A percentile compares a stretch with the other conserved stretches of the same genome.
These are phyloP conservation scores for Mactromeris polynyma DNA, from an alignment of 2,888 invertebrate species.

Conservation along the genomic window DNA sequence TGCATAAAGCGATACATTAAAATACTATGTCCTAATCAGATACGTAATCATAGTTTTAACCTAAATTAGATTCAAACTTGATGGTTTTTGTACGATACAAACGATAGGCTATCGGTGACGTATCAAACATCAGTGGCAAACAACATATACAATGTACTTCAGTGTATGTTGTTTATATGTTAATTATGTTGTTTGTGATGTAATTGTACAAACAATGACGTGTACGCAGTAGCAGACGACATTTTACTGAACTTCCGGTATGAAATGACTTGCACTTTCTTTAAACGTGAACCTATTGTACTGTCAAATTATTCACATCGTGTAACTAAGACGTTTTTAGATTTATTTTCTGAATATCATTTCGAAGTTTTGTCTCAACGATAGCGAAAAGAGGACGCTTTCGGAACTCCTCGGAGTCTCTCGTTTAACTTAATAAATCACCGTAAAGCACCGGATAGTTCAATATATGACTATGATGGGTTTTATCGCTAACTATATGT, in stretches of 20 bases:
- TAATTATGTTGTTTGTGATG: neutral
- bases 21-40: neutral
- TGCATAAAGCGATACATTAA: neutral
- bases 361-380: neutral
- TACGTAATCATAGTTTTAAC: neutral
- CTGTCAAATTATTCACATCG: no score
- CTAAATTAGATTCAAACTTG: neutral
- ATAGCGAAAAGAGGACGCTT: neutral
- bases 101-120: neutral
- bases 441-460: neutral
- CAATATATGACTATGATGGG: no score
- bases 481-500: neutral
- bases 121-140: neutral
- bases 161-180: neutral
- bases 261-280: neutral
- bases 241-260: neutral
- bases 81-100: slow-evolving; percentile 1
- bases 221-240: neutral
- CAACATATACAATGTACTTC: neutral
- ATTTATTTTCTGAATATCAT: neutral
- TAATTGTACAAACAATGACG: slow-evolving; percentile 5
- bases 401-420: neutral
- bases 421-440: neutral
- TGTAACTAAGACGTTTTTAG: neutral
- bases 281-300: neutral